phyloP scores from a whole-genome alignment of 2,888 invertebrate genomes.

The Archips xylosteana region DNA sequence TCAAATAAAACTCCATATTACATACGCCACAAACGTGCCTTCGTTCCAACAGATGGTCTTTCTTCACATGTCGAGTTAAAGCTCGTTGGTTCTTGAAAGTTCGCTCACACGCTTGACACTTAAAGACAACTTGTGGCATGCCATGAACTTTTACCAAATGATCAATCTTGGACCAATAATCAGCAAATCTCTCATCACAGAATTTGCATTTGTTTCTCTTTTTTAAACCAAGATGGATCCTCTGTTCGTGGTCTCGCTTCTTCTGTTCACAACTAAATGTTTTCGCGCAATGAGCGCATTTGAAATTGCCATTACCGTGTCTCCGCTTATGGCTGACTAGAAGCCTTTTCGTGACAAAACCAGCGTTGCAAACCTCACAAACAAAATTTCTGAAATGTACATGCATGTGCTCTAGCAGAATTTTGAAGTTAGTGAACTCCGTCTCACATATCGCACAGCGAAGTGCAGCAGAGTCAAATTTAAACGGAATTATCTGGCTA shows the following conservation, averaged over 20 bases:
- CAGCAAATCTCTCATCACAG: constrained; percentile 61
- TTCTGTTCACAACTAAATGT: constrained; percentile 62
- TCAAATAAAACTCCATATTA: constrained; percentile 61
- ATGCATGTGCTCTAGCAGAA: constrained; percentile 57
- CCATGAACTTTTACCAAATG: constrained; percentile 60
- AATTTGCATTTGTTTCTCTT: constrained; percentile 59
- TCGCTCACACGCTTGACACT: constrained; percentile 64
- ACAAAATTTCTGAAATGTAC: constrained; percentile 54
- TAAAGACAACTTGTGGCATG: constrained; percentile 52
- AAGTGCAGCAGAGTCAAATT: constrained; percentile 49
- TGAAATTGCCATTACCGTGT: constrained; percentile 59
- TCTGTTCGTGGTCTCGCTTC: constrained; percentile 52
- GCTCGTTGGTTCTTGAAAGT: constrained; percentile 58
- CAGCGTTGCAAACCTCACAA: constrained; percentile 54
- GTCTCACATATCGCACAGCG: constrained; percentile 48
- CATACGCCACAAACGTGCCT: constrained; percentile 60
- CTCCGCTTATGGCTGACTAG: constrained; percentile 48
- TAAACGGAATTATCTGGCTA: constrained; percentile 54
- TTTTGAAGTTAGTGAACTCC: constrained; percentile 52
- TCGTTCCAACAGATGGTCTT: constrained; percentile 65
- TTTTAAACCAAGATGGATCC: constrained; percentile 55
- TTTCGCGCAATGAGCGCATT: constrained; percentile 73
- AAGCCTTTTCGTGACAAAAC: constrained; percentile 50
- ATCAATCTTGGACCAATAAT: constrained; percentile 58
- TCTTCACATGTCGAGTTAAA: constrained; percentile 59